Conservation (phyloP, 2,113 vertebrate species). For the Microtus pennsylvanicus region DNA sequence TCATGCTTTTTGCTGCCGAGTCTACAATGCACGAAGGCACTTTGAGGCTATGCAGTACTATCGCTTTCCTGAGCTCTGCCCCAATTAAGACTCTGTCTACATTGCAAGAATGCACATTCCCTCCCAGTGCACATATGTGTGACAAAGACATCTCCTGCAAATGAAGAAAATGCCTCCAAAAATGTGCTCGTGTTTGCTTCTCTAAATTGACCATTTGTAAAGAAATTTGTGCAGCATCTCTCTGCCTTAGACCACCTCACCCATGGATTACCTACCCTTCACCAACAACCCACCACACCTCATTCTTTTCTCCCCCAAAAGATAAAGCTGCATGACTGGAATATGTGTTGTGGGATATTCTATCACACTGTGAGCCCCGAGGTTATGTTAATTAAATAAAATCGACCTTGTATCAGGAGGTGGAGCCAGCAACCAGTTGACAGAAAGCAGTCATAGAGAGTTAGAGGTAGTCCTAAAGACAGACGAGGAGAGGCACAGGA, state of each 20-base stretch:
- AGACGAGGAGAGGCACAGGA: neutral
- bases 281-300: neutral
- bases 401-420: neutral
- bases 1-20: slow-evolving; percentile 18
- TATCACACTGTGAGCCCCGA: neutral
- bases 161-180: neutral
- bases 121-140: neutral
- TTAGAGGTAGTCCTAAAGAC: neutral
- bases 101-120: neutral
- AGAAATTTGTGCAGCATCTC: neutral
- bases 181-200: neutral
- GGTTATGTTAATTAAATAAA: neutral
- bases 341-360: neutral
- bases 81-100: neutral
- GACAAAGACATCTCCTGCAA: neutral
- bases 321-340: neutral
- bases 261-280: neutral
- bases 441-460: neutral
- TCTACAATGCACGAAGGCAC: neutral
- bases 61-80: neutral
- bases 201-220: neutral
- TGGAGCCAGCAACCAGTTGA: neutral
- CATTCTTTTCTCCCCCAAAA: neutral
- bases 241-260: neutral
- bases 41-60: neutral